phyloP scores from a whole-genome alignment of 1,140 invertebrate genomes.

The Matsumurasca onukii region DNA sequence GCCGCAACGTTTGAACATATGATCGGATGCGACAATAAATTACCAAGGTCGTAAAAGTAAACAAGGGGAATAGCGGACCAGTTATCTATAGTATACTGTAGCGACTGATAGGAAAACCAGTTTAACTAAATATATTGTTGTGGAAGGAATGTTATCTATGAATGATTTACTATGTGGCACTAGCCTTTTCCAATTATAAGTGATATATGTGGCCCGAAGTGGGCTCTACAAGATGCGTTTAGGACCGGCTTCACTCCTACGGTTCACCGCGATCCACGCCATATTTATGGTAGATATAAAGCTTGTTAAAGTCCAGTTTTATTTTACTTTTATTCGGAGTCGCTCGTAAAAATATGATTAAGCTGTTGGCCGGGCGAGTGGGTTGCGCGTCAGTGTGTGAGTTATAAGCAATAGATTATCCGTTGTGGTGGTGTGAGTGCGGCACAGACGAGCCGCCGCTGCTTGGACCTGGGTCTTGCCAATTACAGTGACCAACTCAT shows the following conservation, averaged over 20 bases:
- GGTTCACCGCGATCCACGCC: neutral
- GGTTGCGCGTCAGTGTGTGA: neutral
- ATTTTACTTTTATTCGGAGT: conserved; percentile 20
- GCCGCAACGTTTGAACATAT: neutral
- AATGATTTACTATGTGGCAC: conserved; percentile 16
- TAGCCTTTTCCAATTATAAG: conserved; percentile 24
- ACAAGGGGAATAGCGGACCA: conserved; percentile 5
- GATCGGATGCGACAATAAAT: neutral
- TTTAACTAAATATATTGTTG: conserved; percentile 3
- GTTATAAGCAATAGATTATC: conserved; percentile 5
- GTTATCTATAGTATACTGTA: too few relatives aligned
- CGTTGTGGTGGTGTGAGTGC: neutral
- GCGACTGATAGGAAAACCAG: conserved; percentile 12
- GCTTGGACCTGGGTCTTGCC: neutral
- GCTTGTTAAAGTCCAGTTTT: conserved; percentile 25
- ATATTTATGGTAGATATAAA: conserved; percentile 28
- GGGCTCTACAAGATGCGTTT: conserved; percentile 11
- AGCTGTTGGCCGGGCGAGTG: conserved; percentile 8
- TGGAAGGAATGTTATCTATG: conserved; percentile 14
- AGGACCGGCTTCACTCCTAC: neutral
- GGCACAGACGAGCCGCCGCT: neutral
- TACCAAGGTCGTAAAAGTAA: conserved; percentile 1
- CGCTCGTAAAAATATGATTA: conserved; percentile 21
- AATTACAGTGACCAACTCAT: too few relatives aligned
- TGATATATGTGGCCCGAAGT: conserved; percentile 20